Conservation (phyloP, 1,140 invertebrate species). For the Diploscapter pachys region DNA sequence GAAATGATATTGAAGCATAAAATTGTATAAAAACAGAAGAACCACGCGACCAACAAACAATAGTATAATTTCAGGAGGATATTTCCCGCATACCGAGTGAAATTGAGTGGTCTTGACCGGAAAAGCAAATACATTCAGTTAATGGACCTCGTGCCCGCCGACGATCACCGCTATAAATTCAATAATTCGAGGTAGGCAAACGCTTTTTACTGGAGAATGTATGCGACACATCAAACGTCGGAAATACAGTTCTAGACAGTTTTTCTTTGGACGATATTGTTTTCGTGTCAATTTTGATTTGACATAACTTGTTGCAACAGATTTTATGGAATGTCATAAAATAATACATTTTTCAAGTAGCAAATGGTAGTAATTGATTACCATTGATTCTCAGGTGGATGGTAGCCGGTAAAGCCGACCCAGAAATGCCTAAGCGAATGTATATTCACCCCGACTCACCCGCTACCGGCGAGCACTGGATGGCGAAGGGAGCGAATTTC, state of each 20-base stretch:
- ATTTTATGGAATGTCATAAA: too few species aligned
- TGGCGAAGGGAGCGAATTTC: conserved; percentile 94
- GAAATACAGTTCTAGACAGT: too few species aligned
- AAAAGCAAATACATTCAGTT: conserved; percentile 77
- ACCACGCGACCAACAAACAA: too few species aligned
- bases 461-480: conserved; percentile 91
- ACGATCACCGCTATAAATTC: conserved; percentile 87
- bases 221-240: too few species aligned
- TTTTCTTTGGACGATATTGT: too few species aligned
- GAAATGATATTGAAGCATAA: too few species aligned
- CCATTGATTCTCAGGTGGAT: conserved; percentile 60
- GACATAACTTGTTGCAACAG: too few species aligned
- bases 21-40: too few species aligned
- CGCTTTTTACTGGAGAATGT: too few species aligned
- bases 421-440: conserved; percentile 71
- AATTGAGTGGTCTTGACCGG: conserved; percentile 82
- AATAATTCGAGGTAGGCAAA: conserved; percentile 18
- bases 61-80: conserved; percentile 70
- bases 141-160: conserved; percentile 88
- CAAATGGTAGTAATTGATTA: not conserved
- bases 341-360: not conserved
- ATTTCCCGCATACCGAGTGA: conserved; percentile 91
- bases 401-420: conserved; percentile 74
- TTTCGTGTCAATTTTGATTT: too few species aligned
- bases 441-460: conserved; percentile 98